Conservation (phyloP, 1,140 invertebrate genomes). For the Drosophila aff. region DNA sequence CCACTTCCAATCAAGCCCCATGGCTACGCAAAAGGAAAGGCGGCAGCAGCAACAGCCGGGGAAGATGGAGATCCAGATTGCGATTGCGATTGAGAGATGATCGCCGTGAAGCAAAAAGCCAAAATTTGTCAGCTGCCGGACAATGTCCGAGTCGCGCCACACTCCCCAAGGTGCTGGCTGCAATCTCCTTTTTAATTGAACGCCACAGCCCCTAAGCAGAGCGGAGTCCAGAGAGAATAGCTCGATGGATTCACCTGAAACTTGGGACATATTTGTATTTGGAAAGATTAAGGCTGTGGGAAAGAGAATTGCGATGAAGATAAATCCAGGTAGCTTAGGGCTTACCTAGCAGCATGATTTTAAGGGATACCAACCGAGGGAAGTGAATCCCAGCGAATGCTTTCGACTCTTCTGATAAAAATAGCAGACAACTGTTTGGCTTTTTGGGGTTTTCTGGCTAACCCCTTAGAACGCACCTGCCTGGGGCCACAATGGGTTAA, state of each 20-base stretch:
- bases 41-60: background rate
- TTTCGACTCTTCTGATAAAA: background rate
- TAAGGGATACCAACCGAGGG: background rate
- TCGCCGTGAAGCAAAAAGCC: constrained; percentile 27
- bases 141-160: constrained; percentile 10
- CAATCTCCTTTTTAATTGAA: constrained; percentile 44
- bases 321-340: background rate
- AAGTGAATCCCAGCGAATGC: background rate
- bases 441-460: background rate
- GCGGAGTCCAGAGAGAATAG: constrained; percentile 9
- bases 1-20: constrained; percentile 43
- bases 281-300: background rate
- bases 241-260: background rate
- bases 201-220: background rate
- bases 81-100: constrained; percentile 37
- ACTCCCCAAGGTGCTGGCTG: constrained; percentile 36
- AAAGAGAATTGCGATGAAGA: background rate
- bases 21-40: constrained; percentile 23
- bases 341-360: background rate
- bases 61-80: constrained; percentile 8
- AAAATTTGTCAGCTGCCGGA: constrained; percentile 49
- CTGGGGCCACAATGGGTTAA: constrained; percentile 2
- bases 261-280: background rate
- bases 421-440: background rate
- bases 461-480: background rate